These are phyloP conservation scores for Clarias fuscus DNA, from an alignment of 2,797 vertebrate species.

Conservation along the genomic window DNA sequence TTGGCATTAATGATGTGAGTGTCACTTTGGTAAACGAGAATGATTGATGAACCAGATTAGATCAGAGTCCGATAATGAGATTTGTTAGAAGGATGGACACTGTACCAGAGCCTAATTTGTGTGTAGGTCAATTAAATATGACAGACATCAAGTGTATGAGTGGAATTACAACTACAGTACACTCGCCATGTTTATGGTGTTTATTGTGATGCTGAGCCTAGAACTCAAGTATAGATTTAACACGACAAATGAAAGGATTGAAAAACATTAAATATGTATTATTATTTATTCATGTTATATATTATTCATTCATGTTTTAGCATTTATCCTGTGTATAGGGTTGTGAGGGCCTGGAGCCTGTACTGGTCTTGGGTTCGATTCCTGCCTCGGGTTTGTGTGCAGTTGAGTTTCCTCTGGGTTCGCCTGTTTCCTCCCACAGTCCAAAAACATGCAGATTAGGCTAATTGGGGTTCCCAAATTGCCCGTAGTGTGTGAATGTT, in stretches of 20 bases:
- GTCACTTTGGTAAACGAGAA: conserved; percentile 44
- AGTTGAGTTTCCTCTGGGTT: too few species aligned
- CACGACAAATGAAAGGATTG: neutral
- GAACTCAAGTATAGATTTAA: neutral
- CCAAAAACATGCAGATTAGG: too few species aligned
- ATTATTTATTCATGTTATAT: too few species aligned
- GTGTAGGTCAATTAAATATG: conserved; percentile 59
- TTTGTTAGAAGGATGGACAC: conserved; percentile 47
- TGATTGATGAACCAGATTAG: conserved; percentile 56
- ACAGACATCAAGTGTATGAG: conserved; percentile 48
- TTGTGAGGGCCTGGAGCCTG: too few species aligned
- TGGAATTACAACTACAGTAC: conserved; percentile 27
- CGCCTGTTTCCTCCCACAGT: too few species aligned
- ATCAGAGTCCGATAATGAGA: conserved; percentile 53
- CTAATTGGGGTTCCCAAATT: too few species aligned
- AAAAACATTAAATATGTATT: neutral
- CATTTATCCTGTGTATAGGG: too few species aligned
- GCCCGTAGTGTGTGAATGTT: too few species aligned
- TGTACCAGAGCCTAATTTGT: conserved; percentile 50
- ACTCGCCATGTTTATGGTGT: conserved; percentile 3
- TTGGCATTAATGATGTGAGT: conserved; percentile 45
- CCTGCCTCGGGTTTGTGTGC: too few species aligned
- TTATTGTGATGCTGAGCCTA: too few species aligned
- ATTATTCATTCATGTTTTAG: neutral
- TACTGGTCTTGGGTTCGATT: too few species aligned